Base-by-base conservation (phyloP, 2,797 vertebrate genomes). In the Catostomus latipinnis region DNA sequence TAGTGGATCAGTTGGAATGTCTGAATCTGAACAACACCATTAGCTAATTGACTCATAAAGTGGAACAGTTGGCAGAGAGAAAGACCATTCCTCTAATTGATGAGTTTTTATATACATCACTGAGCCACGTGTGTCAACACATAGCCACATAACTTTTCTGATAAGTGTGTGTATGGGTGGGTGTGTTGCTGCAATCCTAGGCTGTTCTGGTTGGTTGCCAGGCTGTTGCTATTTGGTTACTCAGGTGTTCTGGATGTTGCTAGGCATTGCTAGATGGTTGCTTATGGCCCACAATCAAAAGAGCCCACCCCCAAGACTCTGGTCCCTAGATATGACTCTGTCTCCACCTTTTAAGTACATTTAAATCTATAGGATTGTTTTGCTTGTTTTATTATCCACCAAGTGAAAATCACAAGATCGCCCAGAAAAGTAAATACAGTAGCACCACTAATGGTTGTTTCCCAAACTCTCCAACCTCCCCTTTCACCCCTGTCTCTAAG, bases 1-100 rank as follows among this genome's bases (percentile, higher is more conserved):
- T 7, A 73, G 58, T 57, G 43, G 89, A 83, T 84, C 77, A 82
- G 72, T 83, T 85, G 63, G 56, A 82, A 83, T 80, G 66, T 78
- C 81, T 80, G 82, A 85, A 83, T 81, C 84, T 85, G 81, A 84
- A 78, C 80, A 83, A 83, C 80, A 75, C 89, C 90, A 92, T 94
- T 92, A 91, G 89, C 88, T 93, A 92, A 93, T 93, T 90, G 90
- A 86, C 88, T 90, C 89, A 88, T 91, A 92, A 91, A 92, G 83
- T 86, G 79, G 74, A 87, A 14, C 45, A 49, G 12, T 43, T 22
- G 34, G 9, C 9, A 52, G 22, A 52, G 18, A 45, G 9, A 14
- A 16, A 45, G 54, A 43, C 11, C 0, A 13, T 60, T 60, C 10
- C 10, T 58, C 45, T 63, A 61, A 73, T 18, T 49, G 71, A 62